A percentile compares a stretch with the other conserved stretches of the same genome.
phyloP scores from a whole-genome alignment of 2,113 vertebrate genomes.

The Serilophus lunatus region DNA sequence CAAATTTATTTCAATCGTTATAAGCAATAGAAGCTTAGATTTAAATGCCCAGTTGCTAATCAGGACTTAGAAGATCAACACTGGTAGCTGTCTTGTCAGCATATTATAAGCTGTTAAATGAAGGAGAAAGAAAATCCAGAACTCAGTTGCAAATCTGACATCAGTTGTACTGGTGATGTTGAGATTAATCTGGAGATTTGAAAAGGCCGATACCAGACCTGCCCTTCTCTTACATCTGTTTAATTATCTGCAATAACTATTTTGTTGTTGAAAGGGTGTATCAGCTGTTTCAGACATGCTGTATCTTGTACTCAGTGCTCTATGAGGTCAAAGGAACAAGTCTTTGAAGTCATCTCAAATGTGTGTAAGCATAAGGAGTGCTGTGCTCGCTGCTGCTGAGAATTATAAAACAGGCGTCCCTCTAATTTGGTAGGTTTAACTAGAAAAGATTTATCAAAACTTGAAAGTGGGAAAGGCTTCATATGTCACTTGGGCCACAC shows the following conservation, averaged over 20 bases:
- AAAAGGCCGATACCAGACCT: conserved; percentile 52
- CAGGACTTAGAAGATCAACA: neutral
- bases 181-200: conserved; percentile 58
- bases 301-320: conserved; percentile 47
- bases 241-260: conserved; percentile 65
- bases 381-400: neutral
- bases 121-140: neutral
- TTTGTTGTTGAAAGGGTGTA: conserved; percentile 66
- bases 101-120: neutral
- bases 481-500: neutral
- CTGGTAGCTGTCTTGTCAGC: neutral
- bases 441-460: neutral
- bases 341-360: conserved; percentile 63
- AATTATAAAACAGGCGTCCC: neutral
- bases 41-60: neutral
- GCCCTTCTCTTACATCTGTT: conserved; percentile 50
- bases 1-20: neutral
- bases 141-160: neutral
- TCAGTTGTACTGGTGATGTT: neutral
- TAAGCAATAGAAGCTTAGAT: neutral
- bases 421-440: neutral
- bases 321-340: conserved; percentile 43
- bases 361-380: neutral
- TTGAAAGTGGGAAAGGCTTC: neutral
- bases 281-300: conserved; percentile 60